Base-by-base conservation (phyloP, 2,113 vertebrate genomes). In the Festucalex cinctus region DNA sequence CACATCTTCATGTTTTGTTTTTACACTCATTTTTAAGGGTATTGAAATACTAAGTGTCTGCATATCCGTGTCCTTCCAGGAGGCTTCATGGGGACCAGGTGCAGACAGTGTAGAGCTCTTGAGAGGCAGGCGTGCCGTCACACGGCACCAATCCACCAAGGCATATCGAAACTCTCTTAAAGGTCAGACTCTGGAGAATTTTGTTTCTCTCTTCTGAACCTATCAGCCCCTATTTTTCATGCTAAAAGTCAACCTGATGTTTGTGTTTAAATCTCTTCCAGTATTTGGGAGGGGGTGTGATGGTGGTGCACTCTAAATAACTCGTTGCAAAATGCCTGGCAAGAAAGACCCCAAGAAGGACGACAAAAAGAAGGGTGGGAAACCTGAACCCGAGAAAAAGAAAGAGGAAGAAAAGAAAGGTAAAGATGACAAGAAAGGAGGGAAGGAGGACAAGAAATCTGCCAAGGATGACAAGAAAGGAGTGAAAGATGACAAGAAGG, bases 311-410 rank as follows among this genome's bases (percentile, higher is more conserved):
- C 51, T 10, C 0, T 80, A 88, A 32, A 3, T 9, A 70, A 62
- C 12, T 79, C 4, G 1, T 81, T 63, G 14, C 26, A 66, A 80
- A 71, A 95, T 95, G 94, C 93, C 43, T 0, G 89, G 90, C 69
- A 95, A 95, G 86, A 96, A 94, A 86, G 92, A 94, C 68, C 5
- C 81, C 20, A 91, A 92, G 74, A 90, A 88, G 67, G 86, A 88
- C 63, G 35, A 57, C 26, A 57, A 83, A 51, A 90, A 88, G 65
- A 92, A 89, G 76, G 85, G 83, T 51, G 86, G 83, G 56, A 90
- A 90, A 69, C 62, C 83, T 53, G 84, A 85, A 75, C 82, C 86
- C 24, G 81, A 85, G 59, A 85, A 84, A 65, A 87, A 86, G 64
- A 90, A 91, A 72, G 89, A 88, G 39, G 89, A 91, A 24, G 86